Conservation (phyloP, 2,797 vertebrate genomes). For the Lagothrix lagotricha region DNA sequence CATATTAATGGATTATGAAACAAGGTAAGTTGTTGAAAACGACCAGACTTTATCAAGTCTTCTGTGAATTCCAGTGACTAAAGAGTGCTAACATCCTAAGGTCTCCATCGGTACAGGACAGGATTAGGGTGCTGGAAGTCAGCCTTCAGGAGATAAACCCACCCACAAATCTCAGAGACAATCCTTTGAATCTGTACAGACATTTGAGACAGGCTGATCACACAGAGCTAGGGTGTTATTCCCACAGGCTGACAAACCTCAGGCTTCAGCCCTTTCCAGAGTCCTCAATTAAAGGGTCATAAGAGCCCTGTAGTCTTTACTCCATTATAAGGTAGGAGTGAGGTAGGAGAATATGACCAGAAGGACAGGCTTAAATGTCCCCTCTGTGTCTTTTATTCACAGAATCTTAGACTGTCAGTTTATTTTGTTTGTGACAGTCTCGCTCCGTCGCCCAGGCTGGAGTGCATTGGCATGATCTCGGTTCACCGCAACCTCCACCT, state of each 20-base stretch:
- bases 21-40: neutral
- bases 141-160: neutral
- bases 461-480: fast-evolving
- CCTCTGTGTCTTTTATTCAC: neutral
- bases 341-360: neutral
- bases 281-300: neutral
- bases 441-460: neutral
- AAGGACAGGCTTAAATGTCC: neutral
- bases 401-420: neutral
- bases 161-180: neutral
- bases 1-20: neutral
- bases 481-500: neutral
- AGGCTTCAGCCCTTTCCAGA: neutral
- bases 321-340: too few relatives aligned
- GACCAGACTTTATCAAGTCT: neutral
- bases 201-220: neutral
- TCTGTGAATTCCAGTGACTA: neutral
- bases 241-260: neutral
- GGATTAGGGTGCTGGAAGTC: too few relatives aligned
- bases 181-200: neutral
- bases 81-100: neutral
- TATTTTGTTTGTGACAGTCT: neutral
- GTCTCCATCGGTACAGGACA: neutral
- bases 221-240: neutral
- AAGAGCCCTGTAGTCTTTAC: neutral